Percentiles rank a stretch among this genome's conserved stretches.
Conservation (phyloP, 2,113 vertebrate genomes). For the Formicarius rufipectus region DNA sequence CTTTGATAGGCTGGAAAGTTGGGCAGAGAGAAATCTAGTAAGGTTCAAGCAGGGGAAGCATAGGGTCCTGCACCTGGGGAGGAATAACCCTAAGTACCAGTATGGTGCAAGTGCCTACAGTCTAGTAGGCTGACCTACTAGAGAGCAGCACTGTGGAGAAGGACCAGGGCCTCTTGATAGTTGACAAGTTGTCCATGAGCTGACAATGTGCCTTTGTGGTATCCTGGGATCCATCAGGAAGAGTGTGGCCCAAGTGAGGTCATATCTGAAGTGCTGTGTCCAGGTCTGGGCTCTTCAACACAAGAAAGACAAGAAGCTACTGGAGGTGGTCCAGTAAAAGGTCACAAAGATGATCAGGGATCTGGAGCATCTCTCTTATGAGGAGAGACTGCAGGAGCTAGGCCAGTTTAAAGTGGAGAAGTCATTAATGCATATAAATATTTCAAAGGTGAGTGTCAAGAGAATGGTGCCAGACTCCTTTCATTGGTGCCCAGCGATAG, state of each 20-base stretch:
- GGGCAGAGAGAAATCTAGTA: neutral
- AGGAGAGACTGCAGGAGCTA: neutral
- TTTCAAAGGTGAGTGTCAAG: accelerated
- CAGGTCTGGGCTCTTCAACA: neutral
- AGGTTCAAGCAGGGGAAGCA: neutral
- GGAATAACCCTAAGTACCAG: neutral
- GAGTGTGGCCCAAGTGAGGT: neutral
- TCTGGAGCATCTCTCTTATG: neutral
- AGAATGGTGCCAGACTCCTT: neutral
- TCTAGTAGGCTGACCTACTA: neutral
- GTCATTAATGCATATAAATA: neutral
- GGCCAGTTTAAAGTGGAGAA: neutral
- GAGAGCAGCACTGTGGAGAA: neutral
- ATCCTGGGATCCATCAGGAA: neutral
- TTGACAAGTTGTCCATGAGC: neutral
- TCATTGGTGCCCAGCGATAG: no score
- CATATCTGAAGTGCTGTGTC: neutral
- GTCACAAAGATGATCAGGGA: neutral
- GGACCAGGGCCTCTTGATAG: neutral
- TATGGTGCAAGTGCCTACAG: neutral
- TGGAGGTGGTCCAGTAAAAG: neutral
- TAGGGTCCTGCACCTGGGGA: neutral
- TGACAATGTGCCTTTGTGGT: accelerated
- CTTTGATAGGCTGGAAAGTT: accelerated
- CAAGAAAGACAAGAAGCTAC: neutral